These are phyloP conservation scores for Apis florea DNA, from an alignment of 1,140 invertebrate genomes.

Conservation along the genomic window DNA sequence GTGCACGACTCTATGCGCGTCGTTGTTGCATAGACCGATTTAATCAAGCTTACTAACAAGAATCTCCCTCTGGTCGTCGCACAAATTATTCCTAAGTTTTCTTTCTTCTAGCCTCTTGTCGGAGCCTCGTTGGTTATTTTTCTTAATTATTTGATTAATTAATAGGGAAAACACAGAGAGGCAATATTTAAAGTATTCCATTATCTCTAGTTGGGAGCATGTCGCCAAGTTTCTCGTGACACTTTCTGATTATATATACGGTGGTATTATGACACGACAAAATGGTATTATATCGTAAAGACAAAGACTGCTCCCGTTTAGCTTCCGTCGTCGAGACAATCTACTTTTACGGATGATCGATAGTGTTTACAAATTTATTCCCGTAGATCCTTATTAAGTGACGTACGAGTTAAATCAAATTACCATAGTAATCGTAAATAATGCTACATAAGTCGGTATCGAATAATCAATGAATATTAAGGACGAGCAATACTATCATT, in stretches of 20 bases:
- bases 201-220: background rate
- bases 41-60: background rate
- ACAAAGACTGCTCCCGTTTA: slow-evolving; percentile 31
- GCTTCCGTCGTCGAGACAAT: slow-evolving; percentile 9
- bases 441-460: background rate
- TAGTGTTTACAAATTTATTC: slow-evolving; percentile 22
- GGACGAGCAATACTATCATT: background rate
- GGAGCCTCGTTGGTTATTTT: background rate
- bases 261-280: slow-evolving; percentile 4
- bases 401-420: background rate
- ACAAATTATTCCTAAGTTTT: background rate
- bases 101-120: background rate
- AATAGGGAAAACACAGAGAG: background rate
- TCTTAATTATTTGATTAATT: background rate
- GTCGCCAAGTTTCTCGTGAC: background rate
- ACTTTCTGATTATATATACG: background rate
- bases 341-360: slow-evolving; percentile 24
- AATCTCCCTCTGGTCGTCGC: background rate
- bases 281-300: slow-evolving; percentile 3
- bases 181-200: background rate
- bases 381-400: background rate
- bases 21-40: background rate
- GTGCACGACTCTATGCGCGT: background rate
- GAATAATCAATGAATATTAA: background rate
- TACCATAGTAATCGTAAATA: background rate